Percentiles rank a stretch among this genome's conserved stretches.
Evolutionary conservation across 2,888 invertebrate genomes (phyloP).

Genomic region (Meliscaeva auricollis): DNA sequence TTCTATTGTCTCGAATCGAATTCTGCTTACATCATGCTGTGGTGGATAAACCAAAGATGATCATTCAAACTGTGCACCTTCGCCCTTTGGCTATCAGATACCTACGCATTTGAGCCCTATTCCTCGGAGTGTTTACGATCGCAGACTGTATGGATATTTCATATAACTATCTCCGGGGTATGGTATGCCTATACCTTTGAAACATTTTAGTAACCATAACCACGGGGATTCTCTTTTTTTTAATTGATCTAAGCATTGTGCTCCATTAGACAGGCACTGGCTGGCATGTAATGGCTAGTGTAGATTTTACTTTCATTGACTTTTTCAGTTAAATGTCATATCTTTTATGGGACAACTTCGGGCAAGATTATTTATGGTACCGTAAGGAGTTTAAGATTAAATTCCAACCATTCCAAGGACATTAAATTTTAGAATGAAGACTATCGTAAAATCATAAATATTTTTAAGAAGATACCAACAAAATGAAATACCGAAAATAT

Average conservation of each 20-base stretch:
- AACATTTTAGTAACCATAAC: constrained; percentile 59
- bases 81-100: constrained; percentile 54
- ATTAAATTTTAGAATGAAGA: constrained; percentile 51
- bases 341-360: constrained; percentile 63
- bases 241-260: constrained; percentile 38
- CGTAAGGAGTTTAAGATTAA: constrained; percentile 53
- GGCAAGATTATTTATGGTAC: constrained; percentile 65
- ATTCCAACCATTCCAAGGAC: constrained; percentile 44
- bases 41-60: constrained; percentile 75
- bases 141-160: constrained; percentile 51
- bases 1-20: constrained; percentile 67
- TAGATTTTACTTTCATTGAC: constrained; percentile 76
- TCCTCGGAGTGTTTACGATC: constrained; percentile 66
- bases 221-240: constrained; percentile 54
- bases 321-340: constrained; percentile 71
- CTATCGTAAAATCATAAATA: constrained; percentile 66
- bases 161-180: constrained; percentile 22
- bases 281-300: constrained; percentile 40
- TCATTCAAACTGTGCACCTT: constrained; percentile 73
- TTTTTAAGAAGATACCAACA: constrained; percentile 42
- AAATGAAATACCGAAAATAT: constrained; percentile 23
- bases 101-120: constrained; percentile 31
- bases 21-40: constrained; percentile 75
- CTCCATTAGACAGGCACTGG: constrained; percentile 55
- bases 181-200: constrained; percentile 36